Percentiles rank a stretch among this genome's conserved stretches.
phyloP scores from a whole-genome alignment of 2,113 vertebrate genomes.

The Ictalurus punctatus region DNA sequence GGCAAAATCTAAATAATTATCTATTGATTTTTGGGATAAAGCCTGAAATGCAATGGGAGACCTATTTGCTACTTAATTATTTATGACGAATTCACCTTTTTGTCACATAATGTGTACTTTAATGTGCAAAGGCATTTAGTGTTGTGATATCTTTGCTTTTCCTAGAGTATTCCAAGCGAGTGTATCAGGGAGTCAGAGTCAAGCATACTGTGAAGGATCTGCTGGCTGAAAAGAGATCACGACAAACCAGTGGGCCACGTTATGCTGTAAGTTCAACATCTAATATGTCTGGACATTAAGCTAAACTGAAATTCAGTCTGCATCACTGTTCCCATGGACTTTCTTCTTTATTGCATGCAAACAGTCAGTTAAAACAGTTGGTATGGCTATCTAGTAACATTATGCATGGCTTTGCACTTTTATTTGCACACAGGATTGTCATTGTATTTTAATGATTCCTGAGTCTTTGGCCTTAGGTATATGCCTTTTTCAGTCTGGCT shows the following conservation, averaged over 20 bases:
- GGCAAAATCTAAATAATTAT: not conserved
- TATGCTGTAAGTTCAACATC: constrained; percentile 77
- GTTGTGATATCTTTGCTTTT: constrained; percentile 25
- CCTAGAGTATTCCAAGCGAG: constrained; percentile 84
- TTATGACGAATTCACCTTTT: not conserved
- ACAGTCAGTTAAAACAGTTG: constrained; percentile 65
- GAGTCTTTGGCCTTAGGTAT: constrained; percentile 57
- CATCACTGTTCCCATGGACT: constrained; percentile 24
- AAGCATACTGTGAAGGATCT: constrained; percentile 98
- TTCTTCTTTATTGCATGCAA: constrained; percentile 44
- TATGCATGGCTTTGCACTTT: constrained; percentile 53
- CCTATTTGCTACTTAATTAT: not conserved
- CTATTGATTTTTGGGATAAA: not conserved
- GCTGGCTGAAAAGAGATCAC: constrained; percentile 88
- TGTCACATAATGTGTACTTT: not conserved
- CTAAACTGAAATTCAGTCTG: constrained; percentile 48
- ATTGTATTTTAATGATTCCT: constrained; percentile 63
- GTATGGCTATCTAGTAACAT: constrained; percentile 57
- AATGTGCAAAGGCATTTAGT: not conserved
- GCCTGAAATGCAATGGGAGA: not conserved
- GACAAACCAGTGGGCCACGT: constrained; percentile 78
- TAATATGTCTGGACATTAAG: constrained; percentile 19
- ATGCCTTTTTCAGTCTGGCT: constrained; percentile 38
- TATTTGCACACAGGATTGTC: constrained; percentile 67
- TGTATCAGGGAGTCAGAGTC: constrained; percentile 94